These are phyloP conservation scores for Anodontia alba DNA, from an alignment of 2,888 invertebrate species.

Conservation along the genomic window DNA sequence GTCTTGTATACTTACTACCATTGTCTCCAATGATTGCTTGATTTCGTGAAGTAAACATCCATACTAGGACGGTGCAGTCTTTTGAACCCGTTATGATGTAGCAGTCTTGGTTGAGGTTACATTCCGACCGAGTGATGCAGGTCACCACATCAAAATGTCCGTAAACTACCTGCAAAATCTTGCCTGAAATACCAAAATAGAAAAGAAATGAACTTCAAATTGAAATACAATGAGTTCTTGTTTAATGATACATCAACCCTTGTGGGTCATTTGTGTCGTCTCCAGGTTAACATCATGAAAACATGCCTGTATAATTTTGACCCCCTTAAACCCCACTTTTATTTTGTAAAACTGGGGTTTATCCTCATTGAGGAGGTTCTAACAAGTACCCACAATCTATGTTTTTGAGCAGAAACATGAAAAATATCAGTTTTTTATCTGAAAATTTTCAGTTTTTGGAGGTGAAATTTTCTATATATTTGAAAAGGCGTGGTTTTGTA, in stretches of 20 bases:
- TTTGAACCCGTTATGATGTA: conserved; percentile 99
- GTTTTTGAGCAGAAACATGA: too few relatives aligned
- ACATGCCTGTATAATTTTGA: too few relatives aligned
- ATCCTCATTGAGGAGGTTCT: neutral
- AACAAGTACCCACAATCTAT: neutral
- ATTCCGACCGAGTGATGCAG: conserved; percentile 98
- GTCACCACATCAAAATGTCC: conserved; percentile 99
- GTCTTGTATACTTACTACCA: conserved; percentile 78
- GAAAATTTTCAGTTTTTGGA: too few relatives aligned
- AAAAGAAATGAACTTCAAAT: neutral
- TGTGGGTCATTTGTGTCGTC: too few relatives aligned
- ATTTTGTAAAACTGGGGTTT: too few relatives aligned
- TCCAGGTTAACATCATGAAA: too few relatives aligned
- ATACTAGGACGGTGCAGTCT: conserved; percentile 98
- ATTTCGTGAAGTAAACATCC: conserved; percentile 96
- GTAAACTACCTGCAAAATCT: conserved; percentile 99
- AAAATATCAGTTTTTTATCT: too few relatives aligned
- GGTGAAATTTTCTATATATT: too few relatives aligned
- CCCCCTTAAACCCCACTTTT: too few relatives aligned
- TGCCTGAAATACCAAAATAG: conserved; percentile 88
- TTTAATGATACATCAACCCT: too few relatives aligned
- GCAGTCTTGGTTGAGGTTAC: conserved; percentile 98
- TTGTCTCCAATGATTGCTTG: conserved; percentile 98
- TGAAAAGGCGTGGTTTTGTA: too few relatives aligned
- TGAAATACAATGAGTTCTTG: neutral